Conservation (phyloP, 1,140 invertebrate species). For the Coenobita brevimanus region DNA sequence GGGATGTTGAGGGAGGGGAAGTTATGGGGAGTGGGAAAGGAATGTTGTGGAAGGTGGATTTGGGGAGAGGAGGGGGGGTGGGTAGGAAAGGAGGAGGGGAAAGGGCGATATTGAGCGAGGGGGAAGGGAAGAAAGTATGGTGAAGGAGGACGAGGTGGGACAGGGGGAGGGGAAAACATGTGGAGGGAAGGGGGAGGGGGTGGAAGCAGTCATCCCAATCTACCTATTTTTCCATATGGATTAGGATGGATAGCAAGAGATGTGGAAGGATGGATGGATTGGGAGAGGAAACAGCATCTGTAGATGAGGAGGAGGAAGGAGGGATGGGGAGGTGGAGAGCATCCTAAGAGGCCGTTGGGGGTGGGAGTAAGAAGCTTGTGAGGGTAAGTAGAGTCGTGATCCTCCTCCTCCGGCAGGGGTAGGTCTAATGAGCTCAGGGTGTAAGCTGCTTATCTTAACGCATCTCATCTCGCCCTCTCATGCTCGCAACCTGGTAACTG, state of each 20-base stretch:
- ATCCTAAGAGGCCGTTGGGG: background rate
- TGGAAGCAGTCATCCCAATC: background rate
- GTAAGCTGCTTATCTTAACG: slow-evolving; percentile 55
- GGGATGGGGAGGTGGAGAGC: too few species aligned
- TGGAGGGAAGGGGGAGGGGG: background rate
- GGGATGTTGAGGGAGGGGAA: too few species aligned
- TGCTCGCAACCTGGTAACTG: slow-evolving; percentile 26
- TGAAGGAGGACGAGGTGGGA: background rate
- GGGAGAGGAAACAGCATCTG: too few species aligned
- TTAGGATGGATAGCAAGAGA: too few species aligned
- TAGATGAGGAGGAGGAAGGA: too few species aligned
- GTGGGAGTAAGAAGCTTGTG: background rate
- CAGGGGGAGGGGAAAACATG: background rate
- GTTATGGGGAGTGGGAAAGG: too few species aligned
- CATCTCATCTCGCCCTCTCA: slow-evolving; percentile 46
- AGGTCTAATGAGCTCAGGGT: slow-evolving; percentile 45
- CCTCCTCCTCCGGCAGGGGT: slow-evolving; percentile 27
- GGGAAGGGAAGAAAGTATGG: background rate
- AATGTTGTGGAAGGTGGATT: too few species aligned
- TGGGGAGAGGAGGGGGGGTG: too few species aligned
- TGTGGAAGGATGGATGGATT: too few species aligned
- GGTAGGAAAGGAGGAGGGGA: too few species aligned
- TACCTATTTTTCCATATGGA: too few species aligned
- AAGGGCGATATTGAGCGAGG: too few species aligned
- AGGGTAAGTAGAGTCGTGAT: slow-evolving; percentile 28